Evolutionary conservation across 1,140 invertebrate species (phyloP).

Genomic region (Rhopalosiphum padi): DNA sequence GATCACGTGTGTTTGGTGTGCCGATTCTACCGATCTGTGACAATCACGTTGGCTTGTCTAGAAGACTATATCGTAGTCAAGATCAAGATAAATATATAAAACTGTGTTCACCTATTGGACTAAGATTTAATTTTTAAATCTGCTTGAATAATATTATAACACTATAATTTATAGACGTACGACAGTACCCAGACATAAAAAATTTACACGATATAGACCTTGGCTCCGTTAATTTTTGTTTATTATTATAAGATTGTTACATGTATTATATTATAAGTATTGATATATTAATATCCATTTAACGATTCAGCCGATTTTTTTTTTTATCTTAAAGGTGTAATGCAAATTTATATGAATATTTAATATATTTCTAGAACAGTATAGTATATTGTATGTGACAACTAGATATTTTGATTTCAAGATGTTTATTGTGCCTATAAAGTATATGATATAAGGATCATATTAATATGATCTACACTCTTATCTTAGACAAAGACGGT

Average conservation of each 20-base stretch:
- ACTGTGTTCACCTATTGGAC: background rate
- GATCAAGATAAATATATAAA: background rate
- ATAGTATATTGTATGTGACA: background rate
- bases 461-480: background rate
- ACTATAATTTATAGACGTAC: background rate
- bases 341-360: background rate
- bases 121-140: background rate
- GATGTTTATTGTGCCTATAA: background rate
- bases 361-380: background rate
- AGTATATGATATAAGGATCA: background rate
- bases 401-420: background rate
- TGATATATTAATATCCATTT: background rate
- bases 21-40: background rate
- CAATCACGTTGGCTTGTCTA: background rate
- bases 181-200: background rate
- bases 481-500: background rate
- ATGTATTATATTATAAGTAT: background rate
- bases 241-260: background rate
- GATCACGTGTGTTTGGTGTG: background rate
- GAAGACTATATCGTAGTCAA: background rate
- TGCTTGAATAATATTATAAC: background rate
- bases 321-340: background rate
- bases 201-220: background rate
- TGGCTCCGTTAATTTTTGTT: background rate
- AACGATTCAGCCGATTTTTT: background rate